phyloP scores from a whole-genome alignment of 1,140 invertebrate species.

The Anastrepha ludens region DNA sequence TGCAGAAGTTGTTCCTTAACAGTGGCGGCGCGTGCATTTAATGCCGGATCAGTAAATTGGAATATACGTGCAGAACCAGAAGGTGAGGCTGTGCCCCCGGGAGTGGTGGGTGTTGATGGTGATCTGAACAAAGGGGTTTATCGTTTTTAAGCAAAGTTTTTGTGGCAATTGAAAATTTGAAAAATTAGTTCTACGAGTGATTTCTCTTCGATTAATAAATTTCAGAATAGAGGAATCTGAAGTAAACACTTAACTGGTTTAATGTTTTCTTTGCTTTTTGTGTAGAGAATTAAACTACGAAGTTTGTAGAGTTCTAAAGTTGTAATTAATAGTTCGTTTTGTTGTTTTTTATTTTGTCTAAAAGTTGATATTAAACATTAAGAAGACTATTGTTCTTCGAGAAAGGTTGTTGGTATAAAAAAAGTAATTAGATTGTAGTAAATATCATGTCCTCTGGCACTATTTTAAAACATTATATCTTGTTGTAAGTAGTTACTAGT shows the following conservation, averaged over 20 bases:
- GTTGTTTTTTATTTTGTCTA: neutral
- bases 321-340: neutral
- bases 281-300: conserved; percentile 3
- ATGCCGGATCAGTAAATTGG: conserved; percentile 90
- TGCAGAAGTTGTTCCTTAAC: conserved; percentile 96
- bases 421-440: neutral
- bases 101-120: conserved; percentile 78
- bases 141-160: conserved; percentile 56
- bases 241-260: neutral
- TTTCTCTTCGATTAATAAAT: neutral
- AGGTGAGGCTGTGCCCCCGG: conserved; percentile 75
- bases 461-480: no score
- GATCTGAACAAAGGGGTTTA: conserved; percentile 76
- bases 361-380: neutral
- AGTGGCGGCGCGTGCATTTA: conserved; percentile 90
- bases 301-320: neutral
- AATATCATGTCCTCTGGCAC: neutral
- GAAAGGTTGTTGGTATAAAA: neutral
- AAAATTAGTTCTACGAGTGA: conserved; percentile 6
- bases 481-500: no score
- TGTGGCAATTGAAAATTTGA: neutral
- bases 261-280: neutral
- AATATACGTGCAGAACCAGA: conserved; percentile 79
- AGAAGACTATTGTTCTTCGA: neutral
- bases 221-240: neutral